A percentile compares a stretch with the other conserved stretches of the same genome.
These are phyloP conservation scores for Agrotis exclamationis DNA, from an alignment of 2,888 invertebrate species.

Conservation along the genomic window DNA sequence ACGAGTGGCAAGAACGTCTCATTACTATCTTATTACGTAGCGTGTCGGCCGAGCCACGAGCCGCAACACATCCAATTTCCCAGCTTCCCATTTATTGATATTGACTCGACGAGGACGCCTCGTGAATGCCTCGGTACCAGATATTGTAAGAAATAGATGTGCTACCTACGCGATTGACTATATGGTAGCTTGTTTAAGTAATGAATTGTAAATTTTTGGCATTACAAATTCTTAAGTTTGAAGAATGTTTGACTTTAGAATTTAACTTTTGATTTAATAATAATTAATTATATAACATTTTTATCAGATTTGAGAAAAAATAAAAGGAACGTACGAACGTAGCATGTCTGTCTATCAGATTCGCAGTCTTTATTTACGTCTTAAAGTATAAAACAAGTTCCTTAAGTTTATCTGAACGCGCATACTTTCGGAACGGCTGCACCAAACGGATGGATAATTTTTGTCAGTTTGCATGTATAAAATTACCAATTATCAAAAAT, in stretches of 20 bases:
- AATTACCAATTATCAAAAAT: no score
- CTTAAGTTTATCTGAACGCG: no score
- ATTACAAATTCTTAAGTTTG: conserved; percentile 34
- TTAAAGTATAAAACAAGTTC: no score
- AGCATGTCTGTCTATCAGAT: no score
- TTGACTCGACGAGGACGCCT: conserved; percentile 89
- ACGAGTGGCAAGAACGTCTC: conserved; percentile 85
- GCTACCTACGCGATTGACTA: conserved; percentile 54
- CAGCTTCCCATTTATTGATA: conserved; percentile 91
- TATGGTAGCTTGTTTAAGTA: conserved; percentile 27
- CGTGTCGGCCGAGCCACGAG: conserved; percentile 83
- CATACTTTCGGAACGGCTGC: no score
- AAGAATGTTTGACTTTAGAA: neutral
- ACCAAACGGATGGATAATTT: no score
- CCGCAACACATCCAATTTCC: conserved; percentile 91
- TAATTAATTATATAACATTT: no score
- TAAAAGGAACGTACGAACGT: no score
- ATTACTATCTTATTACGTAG: conserved; percentile 90
- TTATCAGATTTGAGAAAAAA: no score
- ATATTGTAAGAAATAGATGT: conserved; percentile 75
- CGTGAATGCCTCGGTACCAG: conserved; percentile 76
- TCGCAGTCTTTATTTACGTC: no score
- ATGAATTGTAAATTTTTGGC: conserved; percentile 39
- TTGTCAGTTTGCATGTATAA: no score
- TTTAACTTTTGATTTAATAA: neutral